Base-by-base conservation (phyloP, 2,888 invertebrate genomes). In the Mechanitis mazaeus region DNA sequence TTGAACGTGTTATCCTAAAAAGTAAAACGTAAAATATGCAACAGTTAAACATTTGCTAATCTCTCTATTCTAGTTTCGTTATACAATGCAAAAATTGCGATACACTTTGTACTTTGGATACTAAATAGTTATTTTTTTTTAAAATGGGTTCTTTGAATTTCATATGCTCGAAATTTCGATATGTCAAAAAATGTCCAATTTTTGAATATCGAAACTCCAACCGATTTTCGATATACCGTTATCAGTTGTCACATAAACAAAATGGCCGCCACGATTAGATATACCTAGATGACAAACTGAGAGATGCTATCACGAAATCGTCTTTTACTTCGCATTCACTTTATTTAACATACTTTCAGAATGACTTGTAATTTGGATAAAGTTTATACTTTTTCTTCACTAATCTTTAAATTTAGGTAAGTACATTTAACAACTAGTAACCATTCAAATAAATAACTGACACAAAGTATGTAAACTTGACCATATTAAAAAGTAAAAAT, bases 331-430 rank as follows among this genome's bases (percentile, higher is more conserved):
- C 60, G 61, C 63, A 59, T 61, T 68, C 60, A 64, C 64, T 67
- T 64, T 56, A 63, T 64, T 59, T 59, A 73, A 58, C 73, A 71
- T 60, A 74, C 75, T 76, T 78, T 75, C 70, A 63, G 66, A 68
- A 67, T 77, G 77, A 77, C 74, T 74, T 64, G 74, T 66, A 58
- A 68, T 64, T 69, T 64, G 47, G 46, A 50, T 45, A 47, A 61
- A 62, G 55, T 33, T 53, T 61, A 55, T 35, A 28, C 33, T 47
- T 42, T 20, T 38, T 33, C 2, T 11, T 33, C 31, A 28, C n/a
- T 3, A 31, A 11, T 11, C 7, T 20, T 46, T 38, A 54, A 56
- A 46, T 45, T 54, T 45, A 56, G 20, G 20, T 20, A 20, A 20
- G 20, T 20, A 56, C 33, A 9, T 20, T 20, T 20, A 20, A 31